Conservation (phyloP, 2,113 vertebrate species). For the Osmerus mordax region DNA sequence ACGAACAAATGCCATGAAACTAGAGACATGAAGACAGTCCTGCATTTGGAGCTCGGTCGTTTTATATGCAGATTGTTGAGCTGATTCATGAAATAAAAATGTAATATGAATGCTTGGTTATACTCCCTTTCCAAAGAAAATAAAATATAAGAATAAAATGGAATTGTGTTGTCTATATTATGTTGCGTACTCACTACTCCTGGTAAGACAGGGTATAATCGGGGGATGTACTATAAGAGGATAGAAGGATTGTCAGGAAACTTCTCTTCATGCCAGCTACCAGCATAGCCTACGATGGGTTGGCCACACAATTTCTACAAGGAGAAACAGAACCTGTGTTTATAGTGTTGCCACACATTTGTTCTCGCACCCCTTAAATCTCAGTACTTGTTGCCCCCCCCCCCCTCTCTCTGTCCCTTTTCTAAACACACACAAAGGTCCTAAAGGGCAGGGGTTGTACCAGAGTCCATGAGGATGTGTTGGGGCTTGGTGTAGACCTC, state of each 20-base stretch:
- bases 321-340: not conserved
- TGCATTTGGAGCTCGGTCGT: slow-evolving; percentile 59
- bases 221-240: not conserved
- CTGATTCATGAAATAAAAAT: slow-evolving; percentile 50
- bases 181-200: not conserved
- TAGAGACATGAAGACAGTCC: slow-evolving; percentile 45
- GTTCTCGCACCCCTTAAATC: not conserved
- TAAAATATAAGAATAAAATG: slow-evolving; percentile 67
- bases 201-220: not conserved
- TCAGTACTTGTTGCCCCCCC: no score
- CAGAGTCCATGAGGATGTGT: slow-evolving; percentile 24
- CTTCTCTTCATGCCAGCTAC: slow-evolving; percentile 1
- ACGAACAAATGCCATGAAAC: slow-evolving; percentile 61
- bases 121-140: slow-evolving; percentile 70
- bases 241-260: not conserved
- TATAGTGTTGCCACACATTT: not conserved
- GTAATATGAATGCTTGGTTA: slow-evolving; percentile 70
- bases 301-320: slow-evolving; percentile 28
- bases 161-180: not conserved
- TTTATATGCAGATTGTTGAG: slow-evolving; percentile 55
- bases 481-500: slow-evolving; percentile 21
- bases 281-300: slow-evolving; percentile 20
- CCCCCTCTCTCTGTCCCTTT: not conserved
- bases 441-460: slow-evolving; percentile 1
- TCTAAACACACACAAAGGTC: not conserved